Evolutionary conservation across 2,797 vertebrate genomes (phyloP), one percentile per base, ranked within the genome.

Genomic region (Jordanella pulchra): DNA sequence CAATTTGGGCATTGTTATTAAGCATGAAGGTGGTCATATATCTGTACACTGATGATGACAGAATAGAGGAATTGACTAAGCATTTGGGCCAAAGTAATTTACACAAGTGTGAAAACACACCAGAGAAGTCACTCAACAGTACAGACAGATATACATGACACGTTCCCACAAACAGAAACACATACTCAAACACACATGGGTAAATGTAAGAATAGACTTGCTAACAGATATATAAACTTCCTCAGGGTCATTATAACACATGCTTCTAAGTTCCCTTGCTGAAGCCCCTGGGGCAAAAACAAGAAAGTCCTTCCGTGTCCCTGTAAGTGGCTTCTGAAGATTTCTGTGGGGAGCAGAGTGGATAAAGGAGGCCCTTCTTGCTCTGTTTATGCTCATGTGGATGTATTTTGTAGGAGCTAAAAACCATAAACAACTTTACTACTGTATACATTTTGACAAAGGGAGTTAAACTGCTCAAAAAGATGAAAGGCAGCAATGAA

Each of bases 1-100:
- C 83, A 81, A 87, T 88, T 87, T 84, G 69, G 81, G 65, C 69
- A 78, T 4, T 67, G 72, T 84, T 90, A 78, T 89, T 90, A 86
- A 91, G 78, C 42, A 54, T 63, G 67, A 87, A 60, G 72, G 78
- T 82, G 86, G 81, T 80, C 76, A 71, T 80, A 69, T 66, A 69
- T 80, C 81, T 74, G 73, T 73, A 78, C 77, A 76, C 72, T 45
- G 4, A 76, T 12, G 65, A 71, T 80, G 87, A 89, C 79, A 73
- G 81, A 73, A 82, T 53, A 84, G 65, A 23, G 65, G 69, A 78
- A 79, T 44, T 87, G 69, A 71, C 69, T 86, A 45, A 75, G 71
- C 82, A 81, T 76, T 45, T 28, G 3, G 82, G 85, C 75, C 72
- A 63, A 71, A 80, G 68, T 50, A 72, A 51, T 39, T 58, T 18